Base-by-base conservation (phyloP, 1,140 invertebrate genomes). In the Ericerus pela region DNA sequence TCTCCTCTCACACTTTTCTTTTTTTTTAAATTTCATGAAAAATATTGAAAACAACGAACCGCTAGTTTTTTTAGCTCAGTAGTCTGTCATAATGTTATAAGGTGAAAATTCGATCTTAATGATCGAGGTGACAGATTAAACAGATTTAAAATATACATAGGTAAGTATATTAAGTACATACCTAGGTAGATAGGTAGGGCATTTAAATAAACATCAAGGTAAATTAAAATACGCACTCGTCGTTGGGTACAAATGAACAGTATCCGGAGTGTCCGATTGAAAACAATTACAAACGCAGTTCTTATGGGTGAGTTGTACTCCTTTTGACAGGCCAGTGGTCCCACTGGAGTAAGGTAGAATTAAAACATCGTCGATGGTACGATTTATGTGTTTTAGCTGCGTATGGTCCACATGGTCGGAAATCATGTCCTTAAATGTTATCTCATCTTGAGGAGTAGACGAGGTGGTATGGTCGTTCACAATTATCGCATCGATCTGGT, bases 281-380 rank as follows among this genome's bases (percentile, higher is more conserved):
- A n/a, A 1, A 12, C 56, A 14, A 18, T 59, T 59, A 3, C 16
- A 26, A 28, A 53, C 8, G 2, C 81, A 65, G 66, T 81, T 82
- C 36, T 67, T 67, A 66, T 92, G 86, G 1, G 87, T 88, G 1
- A 91, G 68, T 69, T 82, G 77, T 0, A 91, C 90, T 30, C 88
- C 88, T 71, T 94, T 94, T 0, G 89, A 88, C 31, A 84, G 68
- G 14, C 85, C 83, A 52, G 84, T 86, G 2, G 82, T 84, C 2
- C 84, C 84, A 62, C 81, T 84, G 1, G 81, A 76, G 56, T 68
- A 73, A 2, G 73, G 64, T 59, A 78, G 68, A n/a, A 71, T 58
- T 5, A 67, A 65, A 1, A 68, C 69, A 38, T 67, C 64, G 11
- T 67, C 61, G 1, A 55, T 47, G 26, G 47, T 62, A 2, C 57